These are phyloP conservation scores for Actenoides hombroni DNA, from an alignment of 2,113 vertebrate genomes.

Conservation along the genomic window DNA sequence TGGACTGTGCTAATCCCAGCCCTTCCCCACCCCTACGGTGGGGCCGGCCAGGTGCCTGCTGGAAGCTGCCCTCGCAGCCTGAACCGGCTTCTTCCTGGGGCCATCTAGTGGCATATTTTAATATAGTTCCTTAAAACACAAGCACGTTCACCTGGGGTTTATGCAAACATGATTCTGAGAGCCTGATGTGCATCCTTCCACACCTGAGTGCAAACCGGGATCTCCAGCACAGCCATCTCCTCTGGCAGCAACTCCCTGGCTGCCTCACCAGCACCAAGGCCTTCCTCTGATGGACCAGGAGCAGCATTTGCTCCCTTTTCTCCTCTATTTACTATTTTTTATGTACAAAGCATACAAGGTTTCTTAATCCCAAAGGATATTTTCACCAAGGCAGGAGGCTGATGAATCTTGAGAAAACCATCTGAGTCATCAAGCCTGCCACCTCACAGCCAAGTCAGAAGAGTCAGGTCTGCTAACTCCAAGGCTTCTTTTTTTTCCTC, in stretches of 20 bases:
- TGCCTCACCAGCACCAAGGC: not conserved
- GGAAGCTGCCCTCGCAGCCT: not conserved
- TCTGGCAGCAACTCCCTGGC: not conserved
- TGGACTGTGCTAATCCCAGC: not conserved
- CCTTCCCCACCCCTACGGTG: not conserved
- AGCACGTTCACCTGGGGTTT: not conserved
- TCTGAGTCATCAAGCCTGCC: not conserved
- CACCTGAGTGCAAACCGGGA: not conserved
- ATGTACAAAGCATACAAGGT: fast-evolving
- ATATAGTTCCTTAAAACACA: not conserved
- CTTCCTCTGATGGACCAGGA: not conserved
- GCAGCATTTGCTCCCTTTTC: not conserved
- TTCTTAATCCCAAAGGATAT: not conserved
- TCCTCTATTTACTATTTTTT: not conserved
- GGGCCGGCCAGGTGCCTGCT: not conserved
- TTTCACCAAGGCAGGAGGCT: not conserved
- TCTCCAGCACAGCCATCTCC: not conserved
- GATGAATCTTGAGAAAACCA: not conserved
- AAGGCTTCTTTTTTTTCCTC: not conserved
- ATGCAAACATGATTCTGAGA: not conserved
- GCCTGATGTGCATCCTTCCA: not conserved
- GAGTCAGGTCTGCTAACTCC: not conserved
- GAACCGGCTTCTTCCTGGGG: conserved; percentile 10
- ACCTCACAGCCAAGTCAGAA: not conserved
- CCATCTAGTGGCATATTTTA: conserved; percentile 59